A percentile compares a stretch with the other conserved stretches of the same genome.
These are phyloP conservation scores for Drosophila mimetica DNA, from an alignment of 2,888 invertebrate species.

Conservation along the genomic window DNA sequence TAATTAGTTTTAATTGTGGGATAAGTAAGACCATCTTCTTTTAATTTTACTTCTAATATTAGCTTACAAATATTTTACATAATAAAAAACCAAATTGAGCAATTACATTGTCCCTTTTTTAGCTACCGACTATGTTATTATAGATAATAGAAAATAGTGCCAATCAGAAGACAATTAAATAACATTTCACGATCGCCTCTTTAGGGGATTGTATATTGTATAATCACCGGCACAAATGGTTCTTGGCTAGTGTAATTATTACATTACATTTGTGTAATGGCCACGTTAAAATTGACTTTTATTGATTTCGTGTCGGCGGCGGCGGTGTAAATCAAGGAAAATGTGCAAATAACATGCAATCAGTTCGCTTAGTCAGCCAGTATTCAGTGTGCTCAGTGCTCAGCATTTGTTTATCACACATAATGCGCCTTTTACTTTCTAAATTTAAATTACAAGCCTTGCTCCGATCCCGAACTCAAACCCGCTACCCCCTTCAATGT, in stretches of 20 bases:
- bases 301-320: slow-evolving; percentile 57
- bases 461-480: slow-evolving; percentile 24
- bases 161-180: slow-evolving; percentile 20
- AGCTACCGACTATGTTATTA: neutral
- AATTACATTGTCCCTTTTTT: no score
- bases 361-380: slow-evolving; percentile 38
- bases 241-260: slow-evolving; percentile 40
- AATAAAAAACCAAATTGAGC: no score
- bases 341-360: slow-evolving; percentile 61
- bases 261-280: slow-evolving; percentile 49
- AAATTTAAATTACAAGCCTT: slow-evolving; percentile 71
- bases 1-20: neutral
- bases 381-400: neutral
- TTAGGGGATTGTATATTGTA: slow-evolving; percentile 26
- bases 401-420: slow-evolving; percentile 27
- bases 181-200: slow-evolving; percentile 12
- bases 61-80: no score
- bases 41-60: no score
- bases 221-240: slow-evolving; percentile 32
- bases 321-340: slow-evolving; percentile 66
- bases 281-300: slow-evolving; percentile 48
- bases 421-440: slow-evolving; percentile 69
- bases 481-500: slow-evolving; percentile 38
- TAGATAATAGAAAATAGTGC: neutral
- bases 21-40: no score